Conservation (phyloP, 2,888 invertebrate species). For the Orchestes rusci region DNA sequence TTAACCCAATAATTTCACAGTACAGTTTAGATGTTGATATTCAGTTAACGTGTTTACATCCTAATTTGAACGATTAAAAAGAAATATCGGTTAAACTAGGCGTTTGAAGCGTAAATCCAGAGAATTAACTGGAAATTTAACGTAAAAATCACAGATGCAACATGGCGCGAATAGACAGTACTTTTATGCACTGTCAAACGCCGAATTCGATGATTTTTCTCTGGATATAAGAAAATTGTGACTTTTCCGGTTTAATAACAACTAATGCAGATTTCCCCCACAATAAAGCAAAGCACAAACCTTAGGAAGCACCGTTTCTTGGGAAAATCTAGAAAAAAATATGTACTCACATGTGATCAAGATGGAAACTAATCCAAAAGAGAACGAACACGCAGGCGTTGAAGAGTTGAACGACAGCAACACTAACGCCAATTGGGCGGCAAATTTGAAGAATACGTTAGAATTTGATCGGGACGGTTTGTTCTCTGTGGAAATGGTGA, state of each 20-base stretch:
- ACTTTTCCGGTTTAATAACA: not conserved
- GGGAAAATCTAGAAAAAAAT: conserved; percentile 21
- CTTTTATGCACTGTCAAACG: conserved; percentile 43
- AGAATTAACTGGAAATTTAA: no score
- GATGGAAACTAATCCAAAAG: conserved; percentile 84
- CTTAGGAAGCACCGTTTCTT: conserved; percentile 5
- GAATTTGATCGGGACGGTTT: no score
- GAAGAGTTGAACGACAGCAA: conserved; percentile 31
- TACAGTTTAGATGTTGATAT: no score
- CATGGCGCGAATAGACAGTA: conserved; percentile 49
- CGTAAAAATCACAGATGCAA: no score
- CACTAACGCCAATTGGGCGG: conserved; percentile 29
- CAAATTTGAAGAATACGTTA: conserved; percentile 29
- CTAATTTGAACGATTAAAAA: no score
- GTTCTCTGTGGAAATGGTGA: no score
- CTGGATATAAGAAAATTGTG: not conserved
- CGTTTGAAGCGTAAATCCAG: conserved; percentile 19
- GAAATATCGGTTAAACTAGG: no score
- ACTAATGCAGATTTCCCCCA: conserved; percentile 7
- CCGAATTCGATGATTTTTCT: conserved; percentile 23
- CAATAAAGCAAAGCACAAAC: conserved; percentile 36
- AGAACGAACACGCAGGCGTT: conserved; percentile 64
- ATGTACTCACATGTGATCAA: conserved; percentile 81
- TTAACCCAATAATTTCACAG: no score
- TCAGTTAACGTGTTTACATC: no score